Evolutionary conservation across 2,888 invertebrate species (phyloP).

Genomic region (Zygaena filipendulae): DNA sequence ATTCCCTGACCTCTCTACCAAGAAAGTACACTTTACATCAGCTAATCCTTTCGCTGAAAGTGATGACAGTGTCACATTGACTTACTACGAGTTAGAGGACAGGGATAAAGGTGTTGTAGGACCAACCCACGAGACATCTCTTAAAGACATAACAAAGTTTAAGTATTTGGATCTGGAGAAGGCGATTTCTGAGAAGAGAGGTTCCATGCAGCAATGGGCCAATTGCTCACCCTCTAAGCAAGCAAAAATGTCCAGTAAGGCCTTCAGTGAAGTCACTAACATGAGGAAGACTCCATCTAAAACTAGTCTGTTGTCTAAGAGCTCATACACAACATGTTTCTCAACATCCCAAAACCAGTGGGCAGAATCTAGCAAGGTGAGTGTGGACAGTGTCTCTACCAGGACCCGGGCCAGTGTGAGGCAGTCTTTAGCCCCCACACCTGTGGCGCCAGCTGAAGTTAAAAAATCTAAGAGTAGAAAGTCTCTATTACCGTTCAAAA

Average conservation of each 20-base stretch:
- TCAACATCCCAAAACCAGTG: constrained; percentile 40
- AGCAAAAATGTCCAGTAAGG: constrained; percentile 33
- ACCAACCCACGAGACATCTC: constrained; percentile 21
- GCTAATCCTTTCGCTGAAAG: constrained; percentile 57
- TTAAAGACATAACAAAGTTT: constrained; percentile 48
- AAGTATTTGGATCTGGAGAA: constrained; percentile 54
- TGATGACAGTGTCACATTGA: constrained; percentile 59
- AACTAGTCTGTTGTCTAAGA: constrained; percentile 39
- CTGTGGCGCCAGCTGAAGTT: constrained; percentile 32
- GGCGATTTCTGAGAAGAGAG: constrained; percentile 40
- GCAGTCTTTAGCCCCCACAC: constrained; percentile 32
- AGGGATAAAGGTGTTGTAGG: constrained; percentile 31
- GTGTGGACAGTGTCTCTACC: constrained; percentile 31
- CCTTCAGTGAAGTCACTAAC: constrained; percentile 40
- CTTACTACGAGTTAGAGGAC: constrained; percentile 55
- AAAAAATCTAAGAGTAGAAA: constrained; percentile 46
- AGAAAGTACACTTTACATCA: constrained; percentile 58
- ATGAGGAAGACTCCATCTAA: constrained; percentile 54
- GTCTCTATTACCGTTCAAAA: constrained; percentile 56
- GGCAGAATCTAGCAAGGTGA: constrained; percentile 32
- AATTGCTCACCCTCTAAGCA: constrained; percentile 56
- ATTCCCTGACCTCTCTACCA: constrained; percentile 42
- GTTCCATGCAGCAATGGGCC: constrained; percentile 33
- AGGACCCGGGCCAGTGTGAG: constrained; percentile 30
- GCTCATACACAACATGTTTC: constrained; percentile 35